phyloP scores from a whole-genome alignment of 2,888 invertebrate genomes.

The Diplolepis rosae region DNA sequence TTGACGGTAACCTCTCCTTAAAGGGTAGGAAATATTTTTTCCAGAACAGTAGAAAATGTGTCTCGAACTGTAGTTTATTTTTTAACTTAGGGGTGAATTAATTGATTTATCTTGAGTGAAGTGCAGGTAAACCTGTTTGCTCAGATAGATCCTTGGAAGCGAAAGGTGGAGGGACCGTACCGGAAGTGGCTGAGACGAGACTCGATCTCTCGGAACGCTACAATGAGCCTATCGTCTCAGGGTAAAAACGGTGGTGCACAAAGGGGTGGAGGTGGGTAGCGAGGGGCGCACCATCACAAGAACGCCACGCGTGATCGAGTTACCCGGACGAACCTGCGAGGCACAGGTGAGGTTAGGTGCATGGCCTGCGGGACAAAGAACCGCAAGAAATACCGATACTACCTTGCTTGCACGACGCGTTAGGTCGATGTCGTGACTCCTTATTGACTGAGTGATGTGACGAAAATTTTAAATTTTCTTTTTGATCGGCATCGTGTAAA shows the following conservation, averaged over 20 bases:
- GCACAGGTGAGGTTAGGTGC: constrained; percentile 60
- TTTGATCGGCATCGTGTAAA: too few relatives aligned
- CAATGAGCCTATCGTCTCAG: constrained; percentile 36
- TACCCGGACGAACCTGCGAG: constrained; percentile 63
- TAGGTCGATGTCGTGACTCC: constrained; percentile 21
- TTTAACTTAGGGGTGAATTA: neutral
- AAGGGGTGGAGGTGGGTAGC: neutral
- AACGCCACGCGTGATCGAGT: constrained; percentile 69
- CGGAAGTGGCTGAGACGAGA: constrained; percentile 65
- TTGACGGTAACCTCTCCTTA: too few relatives aligned
- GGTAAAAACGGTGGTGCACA: constrained; percentile 1
- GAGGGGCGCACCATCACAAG: constrained; percentile 41
- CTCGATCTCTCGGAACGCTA: constrained; percentile 62
- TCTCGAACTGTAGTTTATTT: too few relatives aligned
- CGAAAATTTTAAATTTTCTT: too few relatives aligned
- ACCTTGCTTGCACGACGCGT: neutral
- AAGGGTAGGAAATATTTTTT: too few relatives aligned
- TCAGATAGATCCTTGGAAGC: constrained; percentile 6
- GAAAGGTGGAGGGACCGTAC: constrained; percentile 40
- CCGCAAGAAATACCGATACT: constrained; percentile 67
- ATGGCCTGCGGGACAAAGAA: constrained; percentile 68
- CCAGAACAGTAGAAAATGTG: too few relatives aligned
- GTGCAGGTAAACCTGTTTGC: neutral
- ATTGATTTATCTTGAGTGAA: neutral
- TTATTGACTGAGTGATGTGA: neutral